phyloP scores from a whole-genome alignment of 37 sponge, comb jelly and placozoan genomes.

The Crambe crambe region DNA sequence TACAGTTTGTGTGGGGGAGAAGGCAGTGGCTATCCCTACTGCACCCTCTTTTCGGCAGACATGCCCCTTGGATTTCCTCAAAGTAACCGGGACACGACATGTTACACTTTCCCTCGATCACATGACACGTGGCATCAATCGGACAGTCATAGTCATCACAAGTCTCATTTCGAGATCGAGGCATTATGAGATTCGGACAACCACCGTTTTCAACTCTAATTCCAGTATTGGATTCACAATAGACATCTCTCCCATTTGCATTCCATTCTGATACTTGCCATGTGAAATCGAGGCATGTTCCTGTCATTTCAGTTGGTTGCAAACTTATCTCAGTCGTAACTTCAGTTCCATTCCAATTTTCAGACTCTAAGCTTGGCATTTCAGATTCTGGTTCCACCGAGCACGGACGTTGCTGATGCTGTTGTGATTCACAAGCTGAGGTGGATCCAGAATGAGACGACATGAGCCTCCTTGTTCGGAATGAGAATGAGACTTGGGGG shows the following conservation, averaged over 20 bases:
- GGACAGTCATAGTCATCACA: neutral
- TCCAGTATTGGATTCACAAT: constrained; percentile 11
- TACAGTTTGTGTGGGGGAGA: neutral
- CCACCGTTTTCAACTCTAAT: constrained; percentile 1
- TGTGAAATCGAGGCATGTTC: neutral
- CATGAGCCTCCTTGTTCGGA: neutral
- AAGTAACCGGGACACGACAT: neutral
- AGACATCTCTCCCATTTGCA: constrained; percentile 8
- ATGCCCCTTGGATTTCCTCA: constrained; percentile 11
- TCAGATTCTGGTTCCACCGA: neutral
- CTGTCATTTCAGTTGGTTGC: neutral
- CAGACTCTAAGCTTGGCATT: neutral
- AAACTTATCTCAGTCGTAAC: neutral
- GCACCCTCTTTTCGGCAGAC: constrained; percentile 29
- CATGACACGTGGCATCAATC: neutral
- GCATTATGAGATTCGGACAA: neutral
- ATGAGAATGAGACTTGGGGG: neutral
- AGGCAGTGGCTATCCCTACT: constrained; percentile 1
- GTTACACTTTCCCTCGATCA: neutral
- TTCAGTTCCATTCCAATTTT: neutral
- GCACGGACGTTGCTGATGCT: constrained; percentile 2
- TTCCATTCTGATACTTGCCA: constrained; percentile 25
- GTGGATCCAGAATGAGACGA: neutral
- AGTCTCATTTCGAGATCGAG: neutral
- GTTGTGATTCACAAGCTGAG: neutral